A percentile compares a stretch with the other conserved stretches of the same genome.
Evolutionary conservation across 1,140 invertebrate species (phyloP).

Genomic region (Bombus waltoni): DNA sequence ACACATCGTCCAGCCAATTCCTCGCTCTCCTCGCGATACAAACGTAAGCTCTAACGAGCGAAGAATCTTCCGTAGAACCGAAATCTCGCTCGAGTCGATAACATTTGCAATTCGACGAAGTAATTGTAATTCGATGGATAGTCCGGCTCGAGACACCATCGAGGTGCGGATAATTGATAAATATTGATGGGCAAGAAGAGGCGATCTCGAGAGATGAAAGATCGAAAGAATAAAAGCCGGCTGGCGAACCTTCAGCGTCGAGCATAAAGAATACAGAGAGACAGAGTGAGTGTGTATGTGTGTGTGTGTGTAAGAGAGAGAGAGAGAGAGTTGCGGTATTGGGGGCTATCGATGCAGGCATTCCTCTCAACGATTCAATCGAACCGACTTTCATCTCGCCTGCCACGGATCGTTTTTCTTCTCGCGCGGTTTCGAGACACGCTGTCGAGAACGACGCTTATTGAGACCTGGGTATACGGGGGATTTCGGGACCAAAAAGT

Average conservation of each 20-base stretch:
- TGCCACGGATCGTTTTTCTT: neutral
- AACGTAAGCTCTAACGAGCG: neutral
- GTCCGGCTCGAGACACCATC: neutral
- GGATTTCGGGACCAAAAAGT: neutral
- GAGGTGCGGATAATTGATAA: constrained; percentile 48
- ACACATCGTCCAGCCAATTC: neutral
- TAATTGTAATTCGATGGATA: constrained; percentile 13
- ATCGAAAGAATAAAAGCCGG: constrained; percentile 24
- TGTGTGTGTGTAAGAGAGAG: neutral
- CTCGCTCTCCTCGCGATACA: neutral
- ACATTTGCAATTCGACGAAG: constrained; percentile 26
- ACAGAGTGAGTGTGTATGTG: neutral
- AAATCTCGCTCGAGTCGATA: neutral
- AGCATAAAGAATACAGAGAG: constrained; percentile 11
- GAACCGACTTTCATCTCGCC: constrained; percentile 55
- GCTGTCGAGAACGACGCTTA: constrained; percentile 26
- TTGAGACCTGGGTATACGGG: neutral
- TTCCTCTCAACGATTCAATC: constrained; percentile 64
- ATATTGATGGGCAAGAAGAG: constrained; percentile 40
- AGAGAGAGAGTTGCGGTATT: constrained; percentile 42
- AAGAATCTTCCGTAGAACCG: no score
- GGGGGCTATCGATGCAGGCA: constrained; percentile 45
- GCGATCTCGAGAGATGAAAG: constrained; percentile 38
- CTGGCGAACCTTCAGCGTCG: neutral
- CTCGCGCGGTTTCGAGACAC: neutral